Evolutionary conservation across 1,140 invertebrate species (phyloP), one percentile per base, ranked within the genome.

Genomic region (Aricia agestis): DNA sequence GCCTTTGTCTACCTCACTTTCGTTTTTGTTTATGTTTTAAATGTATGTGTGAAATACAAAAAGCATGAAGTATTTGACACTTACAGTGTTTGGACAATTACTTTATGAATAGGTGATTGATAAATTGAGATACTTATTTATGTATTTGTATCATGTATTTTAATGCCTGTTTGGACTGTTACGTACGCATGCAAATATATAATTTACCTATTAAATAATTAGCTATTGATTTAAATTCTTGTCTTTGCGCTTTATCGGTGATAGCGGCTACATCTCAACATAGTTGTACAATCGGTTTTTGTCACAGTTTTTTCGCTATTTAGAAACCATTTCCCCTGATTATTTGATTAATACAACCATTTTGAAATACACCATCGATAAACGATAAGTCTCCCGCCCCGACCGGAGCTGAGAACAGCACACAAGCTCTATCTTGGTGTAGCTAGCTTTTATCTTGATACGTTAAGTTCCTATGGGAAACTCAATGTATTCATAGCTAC

Each of bases 391-490:
- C 36, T 52, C 1, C 13, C 13, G 3, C 9, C 45, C 10, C 25
- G 25, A 25, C 3, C 13, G 3, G 45, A 52, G 17, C 18, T 63
- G 59, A 19, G 59, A 63, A 63, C 59, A 63, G 18, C 18, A 59
- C 58, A 59, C 17, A 19, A 63, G 18, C 19, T 25, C 59, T 63
- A 63, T 19, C 59, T 63, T 7, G 10, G 19, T 25, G 4, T 9
- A 11, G 59, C 6, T 19, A 17, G 19, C 59, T 63, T 63, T 63
- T 63, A 63, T 63, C 59, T 19, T 25, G 10, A 63, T 25, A 63
- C 6, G 19, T 63, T 11, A 19, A 31, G 59, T 63, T 63, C 59
- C 59, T 63, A 19, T 63, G 59, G 59, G 59, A 63, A 63, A 63
- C 18, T 11, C 18, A 19, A 11, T 25, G 59, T 25, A 63, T 13